Base-by-base conservation (phyloP, 2,113 vertebrate species). In the Rhynchopsitta pachyrhyncha region DNA sequence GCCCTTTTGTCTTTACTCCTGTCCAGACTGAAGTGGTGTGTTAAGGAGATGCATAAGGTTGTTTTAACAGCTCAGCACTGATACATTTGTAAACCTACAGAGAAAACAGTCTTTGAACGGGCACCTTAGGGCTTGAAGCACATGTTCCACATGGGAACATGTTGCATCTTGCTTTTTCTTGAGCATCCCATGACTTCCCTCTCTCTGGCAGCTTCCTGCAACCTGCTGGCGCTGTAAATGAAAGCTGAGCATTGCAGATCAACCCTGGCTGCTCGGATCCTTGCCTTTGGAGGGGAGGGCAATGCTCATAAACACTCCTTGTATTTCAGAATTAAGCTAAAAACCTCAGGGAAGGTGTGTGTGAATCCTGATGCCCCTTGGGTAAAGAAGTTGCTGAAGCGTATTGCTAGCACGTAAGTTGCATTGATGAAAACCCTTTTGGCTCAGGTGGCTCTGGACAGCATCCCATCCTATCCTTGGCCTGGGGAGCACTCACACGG, bases 321-420 rank as follows among this genome's bases (percentile, higher is more conserved):
- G 63, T 25, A 0, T 97, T 93, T 33, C 93, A 97, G 96, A 90
- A 93, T 97, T 37, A 94, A 96, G 37, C 24, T 97, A 10, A 92
- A 37, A 37, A 1, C 35, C 23, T 59, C 73, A 1, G 83, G 86
- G 41, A 97, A 94, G 84, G 57, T 97, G 76, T 97, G 96, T 2
- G 96, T 97, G 92, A 89, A 91, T 60, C 96, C 96, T 0, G 90
- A 96, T 0, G 69, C 83, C 66, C 73, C 86, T 4, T 97, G 96
- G 96, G 96, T 97, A 3, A 95, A 95, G 93, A 97, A 94, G 37
- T 74, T 97, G 47, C 92, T 97, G 88, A 95, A 95, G 86, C 95
- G 93, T 14, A 90, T 97, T 5, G 95, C 86, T 4, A 37, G 76
- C 96, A 90, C 39, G 96, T 97, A 73, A 96, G 96, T 96, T 4